These are phyloP conservation scores for Opisthocomus hoazin DNA, from an alignment of 2,113 vertebrate genomes.

Conservation along the genomic window DNA sequence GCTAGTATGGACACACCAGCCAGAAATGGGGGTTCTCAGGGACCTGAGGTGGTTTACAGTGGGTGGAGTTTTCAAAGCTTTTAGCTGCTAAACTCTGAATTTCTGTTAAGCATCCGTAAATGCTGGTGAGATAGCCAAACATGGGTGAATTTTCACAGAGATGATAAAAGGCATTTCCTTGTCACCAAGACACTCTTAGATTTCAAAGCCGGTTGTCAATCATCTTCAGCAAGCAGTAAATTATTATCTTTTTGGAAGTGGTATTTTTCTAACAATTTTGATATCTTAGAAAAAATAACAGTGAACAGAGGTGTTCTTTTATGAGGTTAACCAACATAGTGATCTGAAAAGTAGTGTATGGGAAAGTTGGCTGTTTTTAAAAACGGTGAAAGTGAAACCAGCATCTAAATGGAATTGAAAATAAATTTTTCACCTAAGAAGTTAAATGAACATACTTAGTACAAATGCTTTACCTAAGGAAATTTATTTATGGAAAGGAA, in stretches of 20 bases:
- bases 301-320: background rate
- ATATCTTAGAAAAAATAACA: background rate
- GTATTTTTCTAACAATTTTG: background rate
- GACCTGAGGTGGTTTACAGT: background rate
- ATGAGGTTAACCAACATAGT: background rate
- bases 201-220: conserved; percentile 28
- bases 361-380: background rate
- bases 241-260: background rate
- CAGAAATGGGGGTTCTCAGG: background rate
- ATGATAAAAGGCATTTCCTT: conserved; percentile 17
- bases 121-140: background rate
- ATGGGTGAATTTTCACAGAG: background rate
- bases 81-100: background rate
- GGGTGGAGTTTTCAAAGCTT: background rate
- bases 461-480: background rate
- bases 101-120: background rate
- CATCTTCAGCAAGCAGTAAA: background rate
- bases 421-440: background rate
- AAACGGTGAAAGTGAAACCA: background rate
- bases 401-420: background rate
- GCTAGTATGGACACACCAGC: background rate
- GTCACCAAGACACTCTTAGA: background rate
- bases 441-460: background rate
- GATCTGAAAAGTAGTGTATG: background rate
- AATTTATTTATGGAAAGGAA: background rate